Conservation (phyloP, 2,113 vertebrate genomes). For the Zapus hudsonius region DNA sequence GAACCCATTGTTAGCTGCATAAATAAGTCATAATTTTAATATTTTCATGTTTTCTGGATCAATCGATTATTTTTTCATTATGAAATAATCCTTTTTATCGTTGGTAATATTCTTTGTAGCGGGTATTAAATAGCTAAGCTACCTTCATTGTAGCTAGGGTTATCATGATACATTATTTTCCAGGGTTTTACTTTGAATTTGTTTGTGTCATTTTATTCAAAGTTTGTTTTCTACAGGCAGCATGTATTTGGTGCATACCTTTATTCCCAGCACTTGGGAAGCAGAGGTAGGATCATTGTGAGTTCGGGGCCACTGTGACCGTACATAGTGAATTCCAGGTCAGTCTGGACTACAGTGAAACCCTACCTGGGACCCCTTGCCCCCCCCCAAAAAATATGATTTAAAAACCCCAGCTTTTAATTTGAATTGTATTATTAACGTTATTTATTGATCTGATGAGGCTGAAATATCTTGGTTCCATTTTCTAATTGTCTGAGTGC, state of each 20-base stretch:
- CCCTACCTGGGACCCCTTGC: no score
- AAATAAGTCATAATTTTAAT: constrained; percentile 1
- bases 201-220: constrained; percentile 24
- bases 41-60: not conserved
- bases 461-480: not conserved
- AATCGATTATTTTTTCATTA: not conserved
- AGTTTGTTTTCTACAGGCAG: constrained; percentile 12
- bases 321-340: no score
- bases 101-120: not conserved
- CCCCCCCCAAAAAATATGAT: not conserved
- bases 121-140: not conserved
- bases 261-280: no score
- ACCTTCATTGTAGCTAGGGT: not conserved
- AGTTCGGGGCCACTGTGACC: no score
- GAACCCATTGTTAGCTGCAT: not conserved
- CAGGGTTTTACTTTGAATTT: constrained; percentile 1
- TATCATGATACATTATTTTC: not conserved
- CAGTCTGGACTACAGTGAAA: no score
- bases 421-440: constrained; percentile 12
- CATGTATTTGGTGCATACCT: not conserved
- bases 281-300: no score
- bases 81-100: not conserved
- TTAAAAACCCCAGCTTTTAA: constrained; percentile 24
- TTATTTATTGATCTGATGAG: not conserved
- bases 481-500: not conserved